Conservation (phyloP, 1,140 invertebrate genomes). For the Aphelenchoides fujianensis region DNA sequence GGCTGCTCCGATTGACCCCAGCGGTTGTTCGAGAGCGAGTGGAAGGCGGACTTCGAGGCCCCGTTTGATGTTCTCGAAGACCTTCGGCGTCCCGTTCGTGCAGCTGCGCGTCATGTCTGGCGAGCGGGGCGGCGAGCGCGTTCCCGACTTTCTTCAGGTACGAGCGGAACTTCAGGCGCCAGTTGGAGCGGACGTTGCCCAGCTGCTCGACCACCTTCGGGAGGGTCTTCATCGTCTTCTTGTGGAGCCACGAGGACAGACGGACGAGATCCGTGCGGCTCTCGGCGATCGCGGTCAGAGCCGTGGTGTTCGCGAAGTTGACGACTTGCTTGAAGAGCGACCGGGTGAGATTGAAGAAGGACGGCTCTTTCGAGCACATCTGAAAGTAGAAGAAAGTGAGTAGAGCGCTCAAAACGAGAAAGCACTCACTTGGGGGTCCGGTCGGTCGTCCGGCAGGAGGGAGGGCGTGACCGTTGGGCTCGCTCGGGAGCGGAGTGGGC, state of each 20-base stretch:
- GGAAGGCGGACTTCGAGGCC: not conserved
- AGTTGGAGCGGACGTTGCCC: not conserved
- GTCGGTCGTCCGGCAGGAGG: not conserved
- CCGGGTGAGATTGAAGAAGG: not conserved
- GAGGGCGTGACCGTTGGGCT: not conserved
- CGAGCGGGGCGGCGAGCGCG: not conserved
- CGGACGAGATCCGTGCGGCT: not conserved
- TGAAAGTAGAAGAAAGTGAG: slow-evolving; percentile 1
- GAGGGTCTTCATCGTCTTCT: not conserved
- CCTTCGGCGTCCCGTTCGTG: not conserved
- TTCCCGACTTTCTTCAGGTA: not conserved
- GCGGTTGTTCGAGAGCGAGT: not conserved
- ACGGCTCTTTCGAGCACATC: not conserved
- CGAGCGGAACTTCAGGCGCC: slow-evolving; percentile 3
- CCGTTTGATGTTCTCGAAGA: not conserved
- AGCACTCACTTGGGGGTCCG: not conserved
- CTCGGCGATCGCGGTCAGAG: not conserved
- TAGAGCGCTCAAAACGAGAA: not conserved
- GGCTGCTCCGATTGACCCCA: not conserved
- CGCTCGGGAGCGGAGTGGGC: not conserved
- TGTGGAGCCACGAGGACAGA: not conserved
- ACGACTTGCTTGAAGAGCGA: not conserved
- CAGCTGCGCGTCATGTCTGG: not conserved
- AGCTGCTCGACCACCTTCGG: not conserved
- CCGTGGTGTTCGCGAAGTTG: not conserved